Percentiles rank a stretch among this genome's conserved stretches.
phyloP scores from a whole-genome alignment of 2,888 invertebrate species.

The Argyra leucocephala region DNA sequence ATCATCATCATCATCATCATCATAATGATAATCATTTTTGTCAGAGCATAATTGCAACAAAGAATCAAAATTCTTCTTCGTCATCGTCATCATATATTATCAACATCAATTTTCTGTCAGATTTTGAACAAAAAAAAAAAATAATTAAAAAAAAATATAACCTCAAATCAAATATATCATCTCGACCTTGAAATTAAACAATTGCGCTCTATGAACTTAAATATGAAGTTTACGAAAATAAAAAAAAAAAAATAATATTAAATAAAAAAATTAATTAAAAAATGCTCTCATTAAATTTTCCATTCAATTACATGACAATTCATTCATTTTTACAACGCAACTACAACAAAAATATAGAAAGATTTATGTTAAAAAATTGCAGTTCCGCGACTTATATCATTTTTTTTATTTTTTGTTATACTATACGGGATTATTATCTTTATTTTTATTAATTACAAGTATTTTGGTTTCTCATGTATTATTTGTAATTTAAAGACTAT shows the following conservation, averaged over 20 bases:
- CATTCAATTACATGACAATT: background rate
- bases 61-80: background rate
- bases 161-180: background rate
- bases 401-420: too few relatives aligned
- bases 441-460: too few relatives aligned
- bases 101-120: background rate
- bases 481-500: too few relatives aligned
- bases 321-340: too few relatives aligned
- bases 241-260: too few relatives aligned
- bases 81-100: background rate
- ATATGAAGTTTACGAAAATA: too few relatives aligned
- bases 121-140: background rate
- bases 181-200: background rate
- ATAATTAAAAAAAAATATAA: background rate
- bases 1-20: background rate
- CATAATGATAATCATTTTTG: background rate
- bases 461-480: too few relatives aligned
- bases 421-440: too few relatives aligned
- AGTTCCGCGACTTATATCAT: too few relatives aligned
- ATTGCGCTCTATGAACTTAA: background rate
- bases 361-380: too few relatives aligned
- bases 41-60: background rate
- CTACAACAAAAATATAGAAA: too few relatives aligned
- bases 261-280: background rate
- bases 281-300: conserved; percentile 1